A percentile compares a stretch with the other conserved stretches of the same genome.
Conservation (phyloP, 2,797 vertebrate genomes). For the Distichodus sexfasciatus region DNA sequence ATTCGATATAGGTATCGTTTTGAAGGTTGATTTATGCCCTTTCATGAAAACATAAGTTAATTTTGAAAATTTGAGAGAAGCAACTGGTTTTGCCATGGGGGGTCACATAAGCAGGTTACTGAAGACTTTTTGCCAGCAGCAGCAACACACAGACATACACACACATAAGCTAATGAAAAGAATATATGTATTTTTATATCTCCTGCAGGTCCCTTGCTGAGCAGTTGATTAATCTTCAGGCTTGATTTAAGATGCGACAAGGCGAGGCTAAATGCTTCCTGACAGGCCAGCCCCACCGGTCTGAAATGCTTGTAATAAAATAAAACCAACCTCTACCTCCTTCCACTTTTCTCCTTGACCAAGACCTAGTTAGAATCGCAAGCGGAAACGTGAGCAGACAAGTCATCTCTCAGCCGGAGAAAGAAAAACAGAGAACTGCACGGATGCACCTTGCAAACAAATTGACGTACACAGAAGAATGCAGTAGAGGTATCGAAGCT, state of each 20-base stretch:
- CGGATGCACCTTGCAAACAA: too few species aligned
- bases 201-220: slow-evolving; percentile 8
- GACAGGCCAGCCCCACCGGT: slow-evolving; percentile 60
- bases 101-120: too few species aligned
- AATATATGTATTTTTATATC: background rate
- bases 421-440: background rate
- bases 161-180: background rate
- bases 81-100: too few species aligned
- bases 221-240: slow-evolving; percentile 26
- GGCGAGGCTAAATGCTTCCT: slow-evolving; percentile 62
- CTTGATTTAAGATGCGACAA: slow-evolving; percentile 48
- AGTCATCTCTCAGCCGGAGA: slow-evolving; percentile 26
- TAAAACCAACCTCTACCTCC: slow-evolving; percentile 52
- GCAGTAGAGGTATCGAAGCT: too few species aligned
- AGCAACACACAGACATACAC: background rate
- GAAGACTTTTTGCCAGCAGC: too few species aligned
- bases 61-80: too few species aligned
- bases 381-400: slow-evolving; percentile 35
- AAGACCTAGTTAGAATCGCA: slow-evolving; percentile 59
- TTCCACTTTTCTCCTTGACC: slow-evolving; percentile 35
- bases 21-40: too few species aligned
- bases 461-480: too few species aligned
- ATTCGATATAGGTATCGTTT: too few species aligned
- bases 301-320: slow-evolving; percentile 57
- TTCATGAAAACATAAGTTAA: too few species aligned